phyloP scores from a whole-genome alignment of 2,797 vertebrate genomes.

The Triplophysa yarkandensis region DNA sequence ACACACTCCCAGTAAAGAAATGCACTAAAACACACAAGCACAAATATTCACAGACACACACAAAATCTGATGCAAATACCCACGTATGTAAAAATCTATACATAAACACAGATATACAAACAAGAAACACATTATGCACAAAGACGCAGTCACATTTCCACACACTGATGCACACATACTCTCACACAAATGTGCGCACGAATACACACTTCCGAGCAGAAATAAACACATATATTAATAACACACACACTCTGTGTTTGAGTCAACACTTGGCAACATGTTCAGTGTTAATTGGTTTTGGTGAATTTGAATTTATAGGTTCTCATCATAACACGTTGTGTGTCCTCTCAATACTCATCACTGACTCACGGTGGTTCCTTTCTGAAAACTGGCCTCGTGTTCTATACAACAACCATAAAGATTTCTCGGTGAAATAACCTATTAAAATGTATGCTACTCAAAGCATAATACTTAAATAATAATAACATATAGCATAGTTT shows the following conservation, averaged over 20 bases:
- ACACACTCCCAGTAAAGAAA: neutral
- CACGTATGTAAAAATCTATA: too few species aligned
- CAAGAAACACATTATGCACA: neutral
- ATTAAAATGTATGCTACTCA: too few species aligned
- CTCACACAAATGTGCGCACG: neutral
- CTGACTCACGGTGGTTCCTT: too few species aligned
- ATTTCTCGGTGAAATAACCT: too few species aligned
- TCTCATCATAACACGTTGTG: too few species aligned
- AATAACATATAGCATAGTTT: too few species aligned
- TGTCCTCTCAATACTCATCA: too few species aligned
- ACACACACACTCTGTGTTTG: neutral
- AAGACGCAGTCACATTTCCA: neutral
- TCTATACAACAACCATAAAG: too few species aligned
- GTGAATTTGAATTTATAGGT: neutral
- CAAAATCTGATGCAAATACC: neutral
- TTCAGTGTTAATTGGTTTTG: slow-evolving; percentile 5
- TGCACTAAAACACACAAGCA: neutral
- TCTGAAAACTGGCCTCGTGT: too few species aligned
- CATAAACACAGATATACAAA: too few species aligned
- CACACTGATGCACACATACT: too few species aligned
- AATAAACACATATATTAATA: neutral
- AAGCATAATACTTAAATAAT: too few species aligned
- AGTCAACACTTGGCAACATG: neutral
- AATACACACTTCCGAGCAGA: neutral
- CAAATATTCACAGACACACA: neutral